phyloP scores from a whole-genome alignment of 2,888 invertebrate genomes.

The Corbicula japonica region DNA sequence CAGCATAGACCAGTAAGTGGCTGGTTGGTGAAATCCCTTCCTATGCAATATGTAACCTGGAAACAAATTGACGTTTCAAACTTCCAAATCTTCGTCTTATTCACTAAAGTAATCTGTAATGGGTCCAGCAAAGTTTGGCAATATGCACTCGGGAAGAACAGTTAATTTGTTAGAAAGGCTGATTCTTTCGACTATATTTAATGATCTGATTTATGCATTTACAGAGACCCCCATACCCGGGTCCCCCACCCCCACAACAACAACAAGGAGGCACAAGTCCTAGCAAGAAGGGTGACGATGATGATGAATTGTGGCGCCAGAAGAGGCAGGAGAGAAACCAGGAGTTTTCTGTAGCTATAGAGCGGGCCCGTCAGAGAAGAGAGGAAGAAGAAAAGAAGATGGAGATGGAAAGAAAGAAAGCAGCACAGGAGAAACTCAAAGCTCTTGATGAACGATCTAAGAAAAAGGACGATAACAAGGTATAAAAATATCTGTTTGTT shows the following conservation, averaged over 20 bases:
- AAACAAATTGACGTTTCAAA: no score
- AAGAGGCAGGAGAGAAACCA: conserved; percentile 89
- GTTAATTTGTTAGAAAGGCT: no score
- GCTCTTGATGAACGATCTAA: conserved; percentile 90
- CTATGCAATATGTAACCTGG: no score
- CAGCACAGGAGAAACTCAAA: conserved; percentile 90
- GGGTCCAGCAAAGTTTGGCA: no score
- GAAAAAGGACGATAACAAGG: conserved; percentile 87
- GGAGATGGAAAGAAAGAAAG: conserved; percentile 86
- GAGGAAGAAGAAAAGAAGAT: conserved; percentile 93
- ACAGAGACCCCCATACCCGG: conserved; percentile 44
- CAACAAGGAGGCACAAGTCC: conserved; percentile 54
- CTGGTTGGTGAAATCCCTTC: no score
- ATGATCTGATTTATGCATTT: conserved; percentile 1
- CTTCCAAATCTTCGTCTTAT: no score
- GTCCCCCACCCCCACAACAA: conserved; percentile 36
- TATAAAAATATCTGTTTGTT: no score
- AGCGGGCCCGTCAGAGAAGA: conserved; percentile 93
- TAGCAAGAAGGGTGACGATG: conserved; percentile 86
- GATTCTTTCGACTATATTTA: no score
- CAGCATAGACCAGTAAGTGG: no score
- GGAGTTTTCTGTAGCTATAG: conserved; percentile 90
- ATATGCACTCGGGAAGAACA: no score
- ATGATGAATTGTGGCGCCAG: conserved; percentile 91
- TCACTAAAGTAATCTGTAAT: no score